Evolutionary conservation across 2,888 invertebrate species (phyloP).

Genomic region (Beris chalybata): DNA sequence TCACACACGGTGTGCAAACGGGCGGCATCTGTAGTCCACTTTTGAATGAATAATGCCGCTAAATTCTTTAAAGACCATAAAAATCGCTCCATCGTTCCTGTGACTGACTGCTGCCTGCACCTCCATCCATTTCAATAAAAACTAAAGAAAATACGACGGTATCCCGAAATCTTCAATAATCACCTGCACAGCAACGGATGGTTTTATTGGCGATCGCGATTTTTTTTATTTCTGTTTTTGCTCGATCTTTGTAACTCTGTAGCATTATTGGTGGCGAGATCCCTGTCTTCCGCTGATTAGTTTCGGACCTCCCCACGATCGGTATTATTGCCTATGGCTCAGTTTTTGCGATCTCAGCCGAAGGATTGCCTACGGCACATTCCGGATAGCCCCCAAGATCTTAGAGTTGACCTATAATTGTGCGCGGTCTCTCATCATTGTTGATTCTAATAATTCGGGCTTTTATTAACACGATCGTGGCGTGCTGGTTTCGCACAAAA

Average conservation of each 20-base stretch:
- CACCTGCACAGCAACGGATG: constrained; percentile 25
- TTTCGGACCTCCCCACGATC: constrained; percentile 22
- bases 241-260: constrained; percentile 16
- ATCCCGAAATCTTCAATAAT: constrained; percentile 28
- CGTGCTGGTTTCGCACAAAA: constrained; percentile 21
- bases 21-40: background rate
- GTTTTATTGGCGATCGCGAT: constrained; percentile 22
- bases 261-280: background rate
- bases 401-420: constrained; percentile 34
- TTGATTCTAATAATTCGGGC: constrained; percentile 38
- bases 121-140: background rate
- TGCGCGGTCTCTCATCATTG: constrained; percentile 37
- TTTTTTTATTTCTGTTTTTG: constrained; percentile 26
- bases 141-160: constrained; percentile 17
- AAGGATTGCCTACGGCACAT: background rate
- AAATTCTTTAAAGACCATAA: constrained; percentile 24
- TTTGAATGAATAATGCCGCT: constrained; percentile 19
- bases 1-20: too few species aligned
- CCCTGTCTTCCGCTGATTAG: constrained; percentile 20
- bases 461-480: constrained; percentile 23
- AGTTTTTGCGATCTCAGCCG: constrained; percentile 8
- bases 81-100: constrained; percentile 12
- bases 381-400: background rate
- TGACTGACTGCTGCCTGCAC: constrained; percentile 1
- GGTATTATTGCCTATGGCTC: constrained; percentile 16